These are phyloP conservation scores for Scaptomyza tumidula DNA, from an alignment of 2,888 invertebrate species.

Conservation along the genomic window DNA sequence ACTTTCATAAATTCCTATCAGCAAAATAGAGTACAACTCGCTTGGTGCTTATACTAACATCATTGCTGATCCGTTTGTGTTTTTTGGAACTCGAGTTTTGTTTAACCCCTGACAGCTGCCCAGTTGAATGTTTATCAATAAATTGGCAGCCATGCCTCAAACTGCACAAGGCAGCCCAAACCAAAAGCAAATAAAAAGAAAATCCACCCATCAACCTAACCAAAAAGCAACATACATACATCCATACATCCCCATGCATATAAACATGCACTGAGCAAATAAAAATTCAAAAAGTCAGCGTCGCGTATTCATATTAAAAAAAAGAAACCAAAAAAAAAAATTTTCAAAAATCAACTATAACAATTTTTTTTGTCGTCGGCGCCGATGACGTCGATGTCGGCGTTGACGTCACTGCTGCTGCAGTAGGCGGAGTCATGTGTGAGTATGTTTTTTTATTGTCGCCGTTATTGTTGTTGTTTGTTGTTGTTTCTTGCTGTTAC, in stretches of 20 bases:
- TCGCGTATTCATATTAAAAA: slow-evolving; percentile 36
- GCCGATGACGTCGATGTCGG: slow-evolving; percentile 37
- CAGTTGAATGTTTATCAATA: slow-evolving; percentile 67
- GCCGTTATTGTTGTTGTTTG: slow-evolving; percentile 16
- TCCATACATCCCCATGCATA: slow-evolving; percentile 9
- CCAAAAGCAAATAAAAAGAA: slow-evolving; percentile 36
- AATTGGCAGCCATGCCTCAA: slow-evolving; percentile 68
- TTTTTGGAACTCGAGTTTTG: slow-evolving; percentile 32
- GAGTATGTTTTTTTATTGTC: slow-evolving; percentile 56
- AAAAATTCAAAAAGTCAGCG: slow-evolving; percentile 67
- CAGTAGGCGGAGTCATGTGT: slow-evolving; percentile 74
- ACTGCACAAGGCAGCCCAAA: slow-evolving; percentile 35
- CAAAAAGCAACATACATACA: no score
- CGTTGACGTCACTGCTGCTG: slow-evolving; percentile 19
- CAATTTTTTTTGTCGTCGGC: slow-evolving; percentile 51
- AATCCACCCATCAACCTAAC: no score
- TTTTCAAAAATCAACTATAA: slow-evolving; percentile 77
- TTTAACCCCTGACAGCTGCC: slow-evolving; percentile 42
- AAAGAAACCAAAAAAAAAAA: slow-evolving; percentile 60
- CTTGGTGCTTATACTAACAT: background rate
- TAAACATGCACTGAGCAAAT: slow-evolving; percentile 52
- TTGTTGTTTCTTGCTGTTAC: slow-evolving; percentile 41
- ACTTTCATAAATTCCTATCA: fast-evolving
- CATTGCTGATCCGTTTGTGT: slow-evolving; percentile 3
- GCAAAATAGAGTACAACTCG: slow-evolving; percentile 1